phyloP scores from a whole-genome alignment of 2,113 vertebrate genomes.

The Triplophysa dalaica region DNA sequence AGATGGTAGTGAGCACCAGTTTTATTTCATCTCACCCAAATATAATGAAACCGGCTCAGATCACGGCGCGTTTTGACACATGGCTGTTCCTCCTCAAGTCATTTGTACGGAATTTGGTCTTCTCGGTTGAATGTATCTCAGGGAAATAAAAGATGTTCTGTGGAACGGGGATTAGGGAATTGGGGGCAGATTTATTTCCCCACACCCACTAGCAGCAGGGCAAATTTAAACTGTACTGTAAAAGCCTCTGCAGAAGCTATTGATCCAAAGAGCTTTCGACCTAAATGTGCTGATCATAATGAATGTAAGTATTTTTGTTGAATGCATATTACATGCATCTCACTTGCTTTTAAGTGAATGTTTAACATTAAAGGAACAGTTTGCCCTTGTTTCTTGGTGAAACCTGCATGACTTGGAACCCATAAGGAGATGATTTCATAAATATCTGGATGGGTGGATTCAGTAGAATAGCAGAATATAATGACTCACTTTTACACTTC shows the following conservation, averaged over 20 bases:
- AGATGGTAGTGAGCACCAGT: background rate
- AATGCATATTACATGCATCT: too few species aligned
- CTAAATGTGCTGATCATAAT: background rate
- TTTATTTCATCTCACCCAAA: constrained; percentile 17
- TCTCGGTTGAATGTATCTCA: background rate
- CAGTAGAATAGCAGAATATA: too few species aligned
- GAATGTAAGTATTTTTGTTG: constrained; percentile 17
- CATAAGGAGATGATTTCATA: background rate
- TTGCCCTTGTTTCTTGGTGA: too few species aligned
- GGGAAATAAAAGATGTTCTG: background rate
- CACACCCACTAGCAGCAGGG: background rate
- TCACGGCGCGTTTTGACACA: background rate
- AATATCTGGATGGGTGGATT: too few species aligned
- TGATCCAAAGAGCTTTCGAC: constrained; percentile 17
- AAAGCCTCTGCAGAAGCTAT: constrained; percentile 12
- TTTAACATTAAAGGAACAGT: too few species aligned
- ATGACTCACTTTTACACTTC: too few species aligned
- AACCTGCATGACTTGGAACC: too few species aligned
- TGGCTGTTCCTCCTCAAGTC: constrained; percentile 24
- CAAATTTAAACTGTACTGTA: constrained; percentile 22
- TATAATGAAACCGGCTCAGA: too few species aligned
- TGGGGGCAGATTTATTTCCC: constrained; percentile 25
- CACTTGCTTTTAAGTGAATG: too few species aligned
- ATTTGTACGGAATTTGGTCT: constrained; percentile 14
- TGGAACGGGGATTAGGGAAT: constrained; percentile 7